phyloP scores from a whole-genome alignment of 2,113 vertebrate species.

The Rhea americana region DNA sequence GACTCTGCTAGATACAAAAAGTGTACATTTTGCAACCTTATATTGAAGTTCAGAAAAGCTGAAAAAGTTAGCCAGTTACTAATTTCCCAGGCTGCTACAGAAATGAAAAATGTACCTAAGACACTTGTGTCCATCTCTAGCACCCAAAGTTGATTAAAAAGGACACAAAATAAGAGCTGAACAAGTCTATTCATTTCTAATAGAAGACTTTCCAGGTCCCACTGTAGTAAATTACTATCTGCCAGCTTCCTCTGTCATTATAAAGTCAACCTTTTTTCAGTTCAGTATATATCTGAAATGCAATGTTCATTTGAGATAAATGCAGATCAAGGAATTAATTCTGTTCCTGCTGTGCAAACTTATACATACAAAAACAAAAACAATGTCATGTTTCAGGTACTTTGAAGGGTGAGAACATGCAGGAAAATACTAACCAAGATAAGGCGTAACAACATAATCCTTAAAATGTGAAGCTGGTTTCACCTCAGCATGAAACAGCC shows the following conservation, averaged over 20 bases:
- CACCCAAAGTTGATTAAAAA: background rate
- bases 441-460: background rate
- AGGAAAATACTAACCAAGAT: background rate
- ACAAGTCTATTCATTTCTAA: background rate
- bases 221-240: background rate
- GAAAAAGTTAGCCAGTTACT: background rate
- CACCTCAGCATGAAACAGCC: background rate
- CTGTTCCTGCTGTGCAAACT: background rate
- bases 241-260: background rate
- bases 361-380: background rate
- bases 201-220: background rate
- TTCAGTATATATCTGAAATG: background rate
- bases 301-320: constrained; percentile 1
- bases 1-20: background rate
- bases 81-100: background rate
- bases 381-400: background rate
- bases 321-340: background rate
- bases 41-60: background rate
- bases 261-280: background rate
- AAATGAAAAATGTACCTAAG: background rate
- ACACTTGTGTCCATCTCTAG: background rate
- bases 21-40: background rate
- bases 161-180: background rate
- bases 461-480: background rate
- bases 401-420: background rate